Conservation (phyloP, 2,888 invertebrate genomes). For the Lagria hirta region DNA sequence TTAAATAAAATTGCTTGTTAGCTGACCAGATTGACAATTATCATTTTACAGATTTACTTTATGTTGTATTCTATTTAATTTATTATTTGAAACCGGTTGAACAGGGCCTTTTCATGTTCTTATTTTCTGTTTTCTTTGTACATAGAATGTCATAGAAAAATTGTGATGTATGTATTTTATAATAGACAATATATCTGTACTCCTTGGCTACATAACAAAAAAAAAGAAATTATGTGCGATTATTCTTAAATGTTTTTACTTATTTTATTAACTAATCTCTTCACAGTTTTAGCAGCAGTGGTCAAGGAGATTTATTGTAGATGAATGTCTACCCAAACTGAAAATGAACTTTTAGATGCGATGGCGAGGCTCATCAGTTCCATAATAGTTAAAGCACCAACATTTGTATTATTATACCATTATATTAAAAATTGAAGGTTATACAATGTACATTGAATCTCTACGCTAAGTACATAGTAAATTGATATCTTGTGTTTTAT, state of each 20-base stretch:
- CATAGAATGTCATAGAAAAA: slow-evolving; percentile 50
- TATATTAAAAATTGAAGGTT: slow-evolving; percentile 40
- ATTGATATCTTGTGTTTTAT: slow-evolving; percentile 38
- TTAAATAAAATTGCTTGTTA: slow-evolving; percentile 36
- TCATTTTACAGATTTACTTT: slow-evolving; percentile 32
- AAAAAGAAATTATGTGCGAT: too few relatives aligned
- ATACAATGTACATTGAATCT: slow-evolving; percentile 50
- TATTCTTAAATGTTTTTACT: too few relatives aligned
- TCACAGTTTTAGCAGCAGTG: slow-evolving; percentile 14
- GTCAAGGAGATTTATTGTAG: slow-evolving; percentile 45
- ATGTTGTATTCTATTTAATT: slow-evolving; percentile 28
- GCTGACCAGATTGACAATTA: slow-evolving; percentile 35
- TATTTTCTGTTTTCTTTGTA: slow-evolving; percentile 47
- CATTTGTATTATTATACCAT: slow-evolving; percentile 51
- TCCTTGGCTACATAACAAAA: slow-evolving; percentile 44
- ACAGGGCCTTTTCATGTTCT: slow-evolving; percentile 50
- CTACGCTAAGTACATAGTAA: slow-evolving; percentile 47
- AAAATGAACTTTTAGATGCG: slow-evolving; percentile 30
- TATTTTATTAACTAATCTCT: too few relatives aligned
- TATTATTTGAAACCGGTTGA: slow-evolving; percentile 43
- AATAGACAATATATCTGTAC: slow-evolving; percentile 52
- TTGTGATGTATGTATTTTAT: slow-evolving; percentile 54
- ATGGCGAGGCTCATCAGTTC: slow-evolving; percentile 44
- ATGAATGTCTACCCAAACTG: slow-evolving; percentile 40
- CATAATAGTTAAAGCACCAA: slow-evolving; percentile 54